Percentiles rank a stretch among this genome's conserved stretches.
Conservation (phyloP, 2,888 invertebrate species). For the Drosophila subquinaria region DNA sequence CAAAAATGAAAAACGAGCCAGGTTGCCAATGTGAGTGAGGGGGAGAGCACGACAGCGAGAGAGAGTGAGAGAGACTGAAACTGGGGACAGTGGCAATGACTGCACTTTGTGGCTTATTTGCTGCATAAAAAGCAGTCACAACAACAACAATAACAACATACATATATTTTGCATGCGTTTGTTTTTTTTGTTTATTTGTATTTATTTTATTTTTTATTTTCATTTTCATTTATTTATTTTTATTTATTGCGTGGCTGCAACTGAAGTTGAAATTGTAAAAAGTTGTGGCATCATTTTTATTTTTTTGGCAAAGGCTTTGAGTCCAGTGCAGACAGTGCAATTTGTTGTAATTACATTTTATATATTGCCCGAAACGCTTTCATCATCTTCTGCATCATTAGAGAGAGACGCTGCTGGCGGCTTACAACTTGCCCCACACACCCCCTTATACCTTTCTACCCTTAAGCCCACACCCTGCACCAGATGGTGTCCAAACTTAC, state of each 20-base stretch:
- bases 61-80: not conserved
- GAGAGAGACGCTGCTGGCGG: conserved; percentile 51
- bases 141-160: conserved; percentile 23
- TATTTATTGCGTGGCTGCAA: conserved; percentile 50
- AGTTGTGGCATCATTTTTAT: conserved; percentile 44
- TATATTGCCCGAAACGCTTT: conserved; percentile 46
- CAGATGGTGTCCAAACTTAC: too few relatives aligned
- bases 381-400: conserved; percentile 75
- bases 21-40: conserved; percentile 1
- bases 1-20: conserved; percentile 42
- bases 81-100: conserved; percentile 41
- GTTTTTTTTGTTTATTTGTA: not conserved
- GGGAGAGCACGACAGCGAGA: not conserved
- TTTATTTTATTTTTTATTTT: not conserved
- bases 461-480: too few relatives aligned
- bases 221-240: not conserved
- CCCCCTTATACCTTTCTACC: too few relatives aligned
- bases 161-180: conserved; percentile 14
- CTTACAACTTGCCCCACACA: not conserved
- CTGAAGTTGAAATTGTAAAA: conserved; percentile 75
- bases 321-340: conserved; percentile 25
- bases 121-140: conserved; percentile 30
- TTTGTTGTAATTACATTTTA: conserved; percentile 76
- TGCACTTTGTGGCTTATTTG: conserved; percentile 76
- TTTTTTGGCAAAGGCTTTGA: not conserved